These are phyloP conservation scores for Gopherus flavomarginatus DNA, from an alignment of 2,113 vertebrate species.

Conservation along the genomic window DNA sequence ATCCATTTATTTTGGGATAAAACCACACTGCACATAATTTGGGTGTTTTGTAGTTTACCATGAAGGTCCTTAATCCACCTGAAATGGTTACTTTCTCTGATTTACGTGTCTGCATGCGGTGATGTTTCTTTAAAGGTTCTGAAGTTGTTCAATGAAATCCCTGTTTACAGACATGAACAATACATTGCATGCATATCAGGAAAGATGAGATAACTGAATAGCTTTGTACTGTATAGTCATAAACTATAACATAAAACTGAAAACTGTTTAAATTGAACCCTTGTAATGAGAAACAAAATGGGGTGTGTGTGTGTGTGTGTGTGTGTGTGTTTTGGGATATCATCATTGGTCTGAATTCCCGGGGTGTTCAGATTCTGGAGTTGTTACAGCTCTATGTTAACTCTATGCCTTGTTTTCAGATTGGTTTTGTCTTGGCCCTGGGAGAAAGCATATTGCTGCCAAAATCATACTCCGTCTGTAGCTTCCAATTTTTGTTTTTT, in stretches of 20 bases:
- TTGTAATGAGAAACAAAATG: not conserved
- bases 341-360: not conserved
- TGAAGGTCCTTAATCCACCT: not conserved
- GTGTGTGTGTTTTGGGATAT: not conserved
- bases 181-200: not conserved
- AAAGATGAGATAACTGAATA: not conserved
- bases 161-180: not conserved
- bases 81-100: not conserved
- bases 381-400: not conserved
- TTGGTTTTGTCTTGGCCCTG: not conserved
- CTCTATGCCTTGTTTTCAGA: not conserved
- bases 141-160: not conserved
- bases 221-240: not conserved
- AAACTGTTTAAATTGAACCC: not conserved
- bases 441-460: not conserved
- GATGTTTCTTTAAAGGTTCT: not conserved
- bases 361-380: not conserved
- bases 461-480: not conserved
- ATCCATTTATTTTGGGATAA: not conserved
- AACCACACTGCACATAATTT: not conserved
- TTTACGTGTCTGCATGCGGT: not conserved
- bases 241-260: not conserved
- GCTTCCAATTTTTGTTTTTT: not conserved
- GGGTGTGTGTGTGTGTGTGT: too few species aligned
- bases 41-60: not conserved